Conservation (phyloP, 2,888 invertebrate species). For the Coronaproctus castanopsis region DNA sequence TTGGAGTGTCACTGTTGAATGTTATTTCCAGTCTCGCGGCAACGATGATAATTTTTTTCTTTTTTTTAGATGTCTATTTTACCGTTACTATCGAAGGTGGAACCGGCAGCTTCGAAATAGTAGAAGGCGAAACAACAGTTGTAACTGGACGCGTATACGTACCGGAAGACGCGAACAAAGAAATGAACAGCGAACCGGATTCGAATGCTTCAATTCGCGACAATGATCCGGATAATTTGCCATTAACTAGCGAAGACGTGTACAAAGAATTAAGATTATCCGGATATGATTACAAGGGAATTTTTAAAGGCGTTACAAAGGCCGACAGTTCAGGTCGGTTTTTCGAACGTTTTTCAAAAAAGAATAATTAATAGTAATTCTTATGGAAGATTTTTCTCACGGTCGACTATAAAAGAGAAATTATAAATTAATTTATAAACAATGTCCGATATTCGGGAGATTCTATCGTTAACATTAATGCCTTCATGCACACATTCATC, state of each 20-base stretch:
- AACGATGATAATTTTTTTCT: no score
- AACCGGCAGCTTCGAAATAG: slow-evolving; percentile 37
- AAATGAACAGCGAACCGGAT: slow-evolving; percentile 29
- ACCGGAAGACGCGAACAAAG: slow-evolving; percentile 33
- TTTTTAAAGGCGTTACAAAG: slow-evolving; percentile 37
- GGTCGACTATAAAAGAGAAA: no score
- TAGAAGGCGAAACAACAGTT: slow-evolving; percentile 44
- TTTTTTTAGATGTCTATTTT: slow-evolving; percentile 32
- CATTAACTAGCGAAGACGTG: slow-evolving; percentile 31
- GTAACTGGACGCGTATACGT: slow-evolving; percentile 46
- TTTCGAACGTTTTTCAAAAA: no score
- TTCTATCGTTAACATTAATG: no score
- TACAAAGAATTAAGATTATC: slow-evolving; percentile 31
- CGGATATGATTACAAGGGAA: slow-evolving; percentile 36
- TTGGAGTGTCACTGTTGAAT: no score
- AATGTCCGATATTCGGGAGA: no score
- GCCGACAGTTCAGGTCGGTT: slow-evolving; percentile 32
- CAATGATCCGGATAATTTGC: slow-evolving; percentile 19
- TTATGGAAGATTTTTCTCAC: no score
- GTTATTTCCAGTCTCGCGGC: no score
- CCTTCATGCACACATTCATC: no score
- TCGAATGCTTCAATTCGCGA: no score
- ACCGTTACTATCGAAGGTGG: slow-evolving; percentile 38
- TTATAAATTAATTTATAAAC: no score
- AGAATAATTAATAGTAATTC: no score